These are phyloP conservation scores for Heliconius melpomene DNA, from an alignment of 1,140 invertebrate genomes.

Conservation along the genomic window DNA sequence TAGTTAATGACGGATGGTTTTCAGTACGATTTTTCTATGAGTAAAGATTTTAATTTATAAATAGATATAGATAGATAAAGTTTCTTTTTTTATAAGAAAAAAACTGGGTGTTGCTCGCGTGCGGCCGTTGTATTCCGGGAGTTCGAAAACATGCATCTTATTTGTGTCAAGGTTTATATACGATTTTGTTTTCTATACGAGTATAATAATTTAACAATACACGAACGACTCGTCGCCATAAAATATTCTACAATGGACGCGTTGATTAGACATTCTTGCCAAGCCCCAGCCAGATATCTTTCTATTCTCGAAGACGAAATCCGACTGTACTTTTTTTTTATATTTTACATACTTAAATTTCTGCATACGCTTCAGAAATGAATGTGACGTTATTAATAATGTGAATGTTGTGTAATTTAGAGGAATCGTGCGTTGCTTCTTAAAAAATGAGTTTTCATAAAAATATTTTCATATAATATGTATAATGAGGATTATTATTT, in stretches of 20 bases:
- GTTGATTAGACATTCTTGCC: conserved; percentile 16
- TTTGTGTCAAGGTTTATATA: conserved; percentile 61
- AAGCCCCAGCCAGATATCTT: conserved; percentile 28
- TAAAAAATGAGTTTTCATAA: neutral
- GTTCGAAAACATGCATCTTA: conserved; percentile 51
- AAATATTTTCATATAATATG: no score
- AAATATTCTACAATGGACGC: conserved; percentile 29
- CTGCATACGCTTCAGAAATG: neutral
- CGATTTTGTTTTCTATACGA: conserved; percentile 50
- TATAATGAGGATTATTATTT: neutral
- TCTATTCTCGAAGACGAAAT: conserved; percentile 23
- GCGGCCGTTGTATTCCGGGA: conserved; percentile 52
- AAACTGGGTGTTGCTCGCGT: conserved; percentile 33
- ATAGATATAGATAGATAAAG: conserved; percentile 39
- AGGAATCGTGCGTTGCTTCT: neutral
- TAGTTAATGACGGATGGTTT: conserved; percentile 53
- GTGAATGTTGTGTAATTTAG: neutral
- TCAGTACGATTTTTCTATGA: conserved; percentile 34
- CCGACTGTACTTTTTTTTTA: conserved; percentile 4
- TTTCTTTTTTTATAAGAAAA: conserved; percentile 21
- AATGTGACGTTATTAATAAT: neutral
- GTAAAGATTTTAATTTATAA: conserved; percentile 51
- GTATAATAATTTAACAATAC: conserved; percentile 37
- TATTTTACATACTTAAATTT: neutral
- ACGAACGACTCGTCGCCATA: conserved; percentile 21